These are phyloP conservation scores for Spodoptera littoralis DNA, from an alignment of 2,888 invertebrate species.

Conservation along the genomic window DNA sequence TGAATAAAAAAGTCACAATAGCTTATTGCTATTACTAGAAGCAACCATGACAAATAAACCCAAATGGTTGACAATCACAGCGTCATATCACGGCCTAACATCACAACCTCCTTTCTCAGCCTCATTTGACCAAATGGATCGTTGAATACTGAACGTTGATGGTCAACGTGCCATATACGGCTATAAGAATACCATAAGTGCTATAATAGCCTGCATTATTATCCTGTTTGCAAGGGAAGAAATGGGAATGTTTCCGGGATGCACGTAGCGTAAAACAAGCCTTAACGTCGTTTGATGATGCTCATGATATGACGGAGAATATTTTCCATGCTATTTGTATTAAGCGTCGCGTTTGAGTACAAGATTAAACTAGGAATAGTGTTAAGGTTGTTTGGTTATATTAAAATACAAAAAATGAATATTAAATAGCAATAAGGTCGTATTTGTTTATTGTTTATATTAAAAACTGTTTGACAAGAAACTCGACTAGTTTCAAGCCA, in stretches of 20 bases:
- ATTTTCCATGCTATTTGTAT: neutral
- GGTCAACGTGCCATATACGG: constrained; percentile 1
- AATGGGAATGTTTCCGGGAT: neutral
- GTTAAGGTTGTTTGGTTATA: too few species aligned
- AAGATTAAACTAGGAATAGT: too few species aligned
- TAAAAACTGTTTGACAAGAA: too few species aligned
- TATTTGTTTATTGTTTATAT: too few species aligned
- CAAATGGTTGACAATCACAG: neutral
- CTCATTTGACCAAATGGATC: constrained; percentile 4
- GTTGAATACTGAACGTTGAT: neutral
- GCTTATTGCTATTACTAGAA: too few species aligned
- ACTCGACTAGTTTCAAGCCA: too few species aligned
- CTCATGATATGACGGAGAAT: neutral
- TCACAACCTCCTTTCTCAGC: constrained; percentile 2
- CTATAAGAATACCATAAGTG: constrained; percentile 6
- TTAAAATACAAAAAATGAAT: too few species aligned
- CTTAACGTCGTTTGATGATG: neutral
- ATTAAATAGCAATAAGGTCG: too few species aligned
- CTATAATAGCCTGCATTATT: neutral
- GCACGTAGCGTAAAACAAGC: neutral
- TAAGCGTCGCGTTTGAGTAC: too few species aligned
- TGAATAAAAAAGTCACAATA: too few species aligned
- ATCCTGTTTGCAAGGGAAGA: neutral
- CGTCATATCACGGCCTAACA: neutral
- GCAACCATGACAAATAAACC: neutral